Conservation (phyloP, 2,888 invertebrate genomes). For the Cryptus armator region DNA sequence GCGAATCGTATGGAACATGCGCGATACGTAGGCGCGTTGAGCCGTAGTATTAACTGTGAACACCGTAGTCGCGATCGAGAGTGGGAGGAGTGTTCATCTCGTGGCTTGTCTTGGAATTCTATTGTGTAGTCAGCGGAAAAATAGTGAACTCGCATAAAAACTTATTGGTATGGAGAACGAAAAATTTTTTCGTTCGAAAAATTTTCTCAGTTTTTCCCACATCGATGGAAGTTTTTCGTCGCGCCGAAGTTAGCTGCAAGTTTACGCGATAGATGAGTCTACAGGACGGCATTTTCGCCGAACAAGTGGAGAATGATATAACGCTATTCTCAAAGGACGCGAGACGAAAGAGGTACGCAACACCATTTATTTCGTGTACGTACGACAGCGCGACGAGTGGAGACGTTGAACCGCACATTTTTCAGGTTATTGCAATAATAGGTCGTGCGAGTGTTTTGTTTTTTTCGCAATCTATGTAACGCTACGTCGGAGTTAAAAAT, state of each 20-base stretch:
- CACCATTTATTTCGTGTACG: constrained; percentile 1
- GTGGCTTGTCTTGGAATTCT: constrained; percentile 3
- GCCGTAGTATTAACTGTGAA: not conserved
- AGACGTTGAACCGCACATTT: not conserved
- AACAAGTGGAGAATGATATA: constrained; percentile 83
- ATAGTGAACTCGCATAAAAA: not conserved
- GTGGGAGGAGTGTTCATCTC: constrained; percentile 2
- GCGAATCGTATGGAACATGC: not conserved
- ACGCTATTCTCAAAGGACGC: constrained; percentile 78
- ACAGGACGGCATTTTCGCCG: constrained; percentile 80
- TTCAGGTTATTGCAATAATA: constrained; percentile 15
- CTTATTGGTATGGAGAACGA: constrained; percentile 25
- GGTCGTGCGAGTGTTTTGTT: not conserved
- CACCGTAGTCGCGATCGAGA: not conserved
- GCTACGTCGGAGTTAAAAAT: not conserved
- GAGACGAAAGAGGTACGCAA: constrained; percentile 79
- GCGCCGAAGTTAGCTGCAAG: constrained; percentile 46
- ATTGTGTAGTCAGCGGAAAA: constrained; percentile 7
- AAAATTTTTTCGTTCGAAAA: not conserved
- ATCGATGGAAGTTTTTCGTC: constrained; percentile 3
- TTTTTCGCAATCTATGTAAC: not conserved
- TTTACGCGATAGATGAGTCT: constrained; percentile 80
- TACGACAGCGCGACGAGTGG: not conserved
- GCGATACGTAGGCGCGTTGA: not conserved
- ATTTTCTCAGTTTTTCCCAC: not conserved